A percentile compares a stretch with the other conserved stretches of the same genome.
Evolutionary conservation across 1,140 invertebrate genomes (phyloP).

Genomic region (Cotesia chilonis): DNA sequence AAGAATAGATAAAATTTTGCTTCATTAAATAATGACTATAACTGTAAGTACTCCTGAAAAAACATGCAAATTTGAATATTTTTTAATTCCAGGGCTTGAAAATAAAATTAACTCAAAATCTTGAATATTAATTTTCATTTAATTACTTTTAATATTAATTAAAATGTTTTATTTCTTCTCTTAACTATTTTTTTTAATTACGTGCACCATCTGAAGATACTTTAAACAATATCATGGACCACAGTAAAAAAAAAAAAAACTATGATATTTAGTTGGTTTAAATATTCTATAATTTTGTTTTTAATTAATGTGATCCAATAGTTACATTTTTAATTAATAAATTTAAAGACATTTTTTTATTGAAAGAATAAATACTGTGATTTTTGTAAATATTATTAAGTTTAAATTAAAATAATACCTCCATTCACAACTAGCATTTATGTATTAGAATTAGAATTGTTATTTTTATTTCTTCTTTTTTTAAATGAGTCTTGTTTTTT

Average conservation of each 20-base stretch:
- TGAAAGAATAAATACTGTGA: slow-evolving; percentile 10
- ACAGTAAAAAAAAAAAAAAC: background rate
- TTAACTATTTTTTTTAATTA: background rate
- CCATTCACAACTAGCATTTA: background rate
- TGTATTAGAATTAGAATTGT: background rate
- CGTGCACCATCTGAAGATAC: background rate
- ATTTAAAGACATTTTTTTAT: background rate
- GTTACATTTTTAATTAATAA: background rate
- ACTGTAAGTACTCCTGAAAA: too few relatives aligned
- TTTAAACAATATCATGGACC: background rate
- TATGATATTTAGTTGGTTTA: background rate
- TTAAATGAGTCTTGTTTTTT: background rate
- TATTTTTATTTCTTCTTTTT: too few relatives aligned
- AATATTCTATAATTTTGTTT: background rate
- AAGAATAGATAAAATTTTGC: too few relatives aligned
- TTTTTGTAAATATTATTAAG: slow-evolving; percentile 5
- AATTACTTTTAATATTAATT: slow-evolving; percentile 24
- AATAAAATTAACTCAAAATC: background rate
- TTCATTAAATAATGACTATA: too few relatives aligned
- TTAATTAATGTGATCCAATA: background rate
- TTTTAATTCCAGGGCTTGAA: too few relatives aligned
- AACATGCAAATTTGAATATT: too few relatives aligned
- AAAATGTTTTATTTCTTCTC: slow-evolving; percentile 5
- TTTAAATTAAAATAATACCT: slow-evolving; percentile 8
- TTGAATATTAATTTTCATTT: slow-evolving; percentile 6